Percentiles rank a stretch among this genome's conserved stretches.
Conservation (phyloP, 2,113 vertebrate genomes). For the Centrocercus urophasianus region DNA sequence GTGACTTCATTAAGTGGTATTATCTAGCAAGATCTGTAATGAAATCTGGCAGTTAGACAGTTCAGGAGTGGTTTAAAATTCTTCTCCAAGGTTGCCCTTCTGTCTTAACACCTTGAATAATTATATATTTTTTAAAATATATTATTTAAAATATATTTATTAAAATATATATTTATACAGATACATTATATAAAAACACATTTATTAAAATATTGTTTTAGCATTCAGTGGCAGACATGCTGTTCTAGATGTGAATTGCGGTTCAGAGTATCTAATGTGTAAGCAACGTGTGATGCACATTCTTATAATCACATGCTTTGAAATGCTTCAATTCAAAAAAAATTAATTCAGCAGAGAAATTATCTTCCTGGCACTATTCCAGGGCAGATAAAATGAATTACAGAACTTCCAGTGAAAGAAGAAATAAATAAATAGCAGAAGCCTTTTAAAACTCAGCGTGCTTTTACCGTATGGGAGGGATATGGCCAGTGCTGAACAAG, state of each 20-base stretch:
- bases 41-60: not conserved
- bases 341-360: not conserved
- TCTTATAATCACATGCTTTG: not conserved
- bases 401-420: not conserved
- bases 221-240: not conserved
- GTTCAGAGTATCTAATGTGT: not conserved
- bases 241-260: not conserved
- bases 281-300: not conserved
- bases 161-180: too few relatives aligned
- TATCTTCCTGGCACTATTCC: not conserved
- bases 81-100: not conserved
- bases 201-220: too few relatives aligned
- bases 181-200: too few relatives aligned
- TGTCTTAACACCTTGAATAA: not conserved
- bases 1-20: not conserved
- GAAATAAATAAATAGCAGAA: not conserved
- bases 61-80: not conserved
- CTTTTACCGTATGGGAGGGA: not conserved
- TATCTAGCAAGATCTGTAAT: not conserved
- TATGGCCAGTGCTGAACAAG: not conserved
- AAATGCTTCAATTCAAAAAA: not conserved
- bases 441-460: not conserved
- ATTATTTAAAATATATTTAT: too few relatives aligned
- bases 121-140: too few relatives aligned
- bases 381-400: slow-evolving; percentile 27